Evolutionary conservation across 23 tunicate genomes (phyloP).

Genomic region (Diplosoma virens): DNA sequence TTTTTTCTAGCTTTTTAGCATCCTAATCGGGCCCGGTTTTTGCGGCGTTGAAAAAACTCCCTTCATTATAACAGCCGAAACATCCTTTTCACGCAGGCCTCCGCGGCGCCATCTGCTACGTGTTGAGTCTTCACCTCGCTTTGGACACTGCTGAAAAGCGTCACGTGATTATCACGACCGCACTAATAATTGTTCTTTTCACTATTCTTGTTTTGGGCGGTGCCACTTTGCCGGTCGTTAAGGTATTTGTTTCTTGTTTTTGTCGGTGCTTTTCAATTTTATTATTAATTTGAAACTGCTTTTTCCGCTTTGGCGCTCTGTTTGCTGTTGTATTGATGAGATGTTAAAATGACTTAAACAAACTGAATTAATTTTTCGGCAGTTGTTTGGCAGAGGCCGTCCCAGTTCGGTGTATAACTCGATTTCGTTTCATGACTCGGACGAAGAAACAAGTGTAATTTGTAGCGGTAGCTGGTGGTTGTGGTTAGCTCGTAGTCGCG

Average conservation of each 20-base stretch:
- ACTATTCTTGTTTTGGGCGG: slow-evolving; percentile 93
- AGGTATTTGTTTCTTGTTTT: slow-evolving; percentile 32
- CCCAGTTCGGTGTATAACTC: neutral
- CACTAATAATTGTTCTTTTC: slow-evolving; percentile 89
- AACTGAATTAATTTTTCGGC: neutral
- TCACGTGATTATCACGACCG: slow-evolving; percentile 87
- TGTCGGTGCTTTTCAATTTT: neutral
- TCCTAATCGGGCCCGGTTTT: too few species aligned
- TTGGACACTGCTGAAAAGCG: slow-evolving; percentile 91
- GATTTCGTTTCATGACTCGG: neutral
- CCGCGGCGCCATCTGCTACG: slow-evolving; percentile 97
- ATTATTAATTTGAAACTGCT: too few species aligned
- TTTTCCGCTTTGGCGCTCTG: too few species aligned
- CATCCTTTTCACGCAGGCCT: too few species aligned
- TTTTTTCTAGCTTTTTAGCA: too few species aligned
- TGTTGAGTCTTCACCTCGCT: slow-evolving; percentile 83
- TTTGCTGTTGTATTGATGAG: too few species aligned
- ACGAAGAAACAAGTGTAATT: neutral
- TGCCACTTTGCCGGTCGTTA: slow-evolving; percentile 91
- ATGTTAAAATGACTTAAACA: too few species aligned
- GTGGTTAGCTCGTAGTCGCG: too few species aligned
- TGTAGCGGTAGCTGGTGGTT: too few species aligned
- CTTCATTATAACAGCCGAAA: too few species aligned
- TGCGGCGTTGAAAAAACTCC: too few species aligned
- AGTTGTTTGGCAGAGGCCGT: neutral